phyloP scores from a whole-genome alignment of 2,113 vertebrate species.

The Loxodonta africana region DNA sequence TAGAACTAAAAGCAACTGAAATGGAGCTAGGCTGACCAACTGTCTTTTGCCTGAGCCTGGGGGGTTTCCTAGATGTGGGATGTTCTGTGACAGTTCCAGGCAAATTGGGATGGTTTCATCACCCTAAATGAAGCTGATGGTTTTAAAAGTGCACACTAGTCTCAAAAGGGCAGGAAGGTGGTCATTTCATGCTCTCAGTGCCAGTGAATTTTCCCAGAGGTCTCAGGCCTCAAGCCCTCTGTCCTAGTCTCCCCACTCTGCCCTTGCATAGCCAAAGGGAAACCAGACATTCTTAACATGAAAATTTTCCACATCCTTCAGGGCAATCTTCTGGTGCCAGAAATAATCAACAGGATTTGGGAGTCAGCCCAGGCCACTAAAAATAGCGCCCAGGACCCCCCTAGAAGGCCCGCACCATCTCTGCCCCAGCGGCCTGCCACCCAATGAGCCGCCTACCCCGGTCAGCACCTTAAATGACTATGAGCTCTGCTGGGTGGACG shows the following conservation, averaged over 20 bases:
- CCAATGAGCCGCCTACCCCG: not conserved
- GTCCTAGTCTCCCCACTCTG: slow-evolving; percentile 71
- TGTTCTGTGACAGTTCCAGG: not conserved
- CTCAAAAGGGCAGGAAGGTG: not conserved
- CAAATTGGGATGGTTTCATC: not conserved
- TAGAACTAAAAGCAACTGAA: not conserved
- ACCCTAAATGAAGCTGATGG: not conserved
- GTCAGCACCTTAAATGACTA: slow-evolving; percentile 72
- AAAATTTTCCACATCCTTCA: slow-evolving; percentile 83
- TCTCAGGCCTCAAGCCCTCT: not conserved
- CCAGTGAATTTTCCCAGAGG: slow-evolving; percentile 52
- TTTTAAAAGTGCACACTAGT: not conserved
- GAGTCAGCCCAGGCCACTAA: slow-evolving; percentile 85
- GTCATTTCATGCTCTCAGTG: not conserved
- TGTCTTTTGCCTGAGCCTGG: not conserved
- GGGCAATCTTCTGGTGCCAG: slow-evolving; percentile 85
- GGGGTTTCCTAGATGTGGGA: not conserved
- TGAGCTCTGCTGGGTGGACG: not conserved
- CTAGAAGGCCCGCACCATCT: slow-evolving; percentile 72
- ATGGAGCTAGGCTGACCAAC: not conserved
- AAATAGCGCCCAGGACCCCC: slow-evolving; percentile 85
- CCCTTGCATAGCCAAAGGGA: slow-evolving; percentile 71
- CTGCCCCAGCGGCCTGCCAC: slow-evolving; percentile 71
- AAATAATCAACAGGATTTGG: slow-evolving; percentile 87
- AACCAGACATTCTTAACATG: slow-evolving; percentile 75